phyloP scores from a whole-genome alignment of 2,797 vertebrate species.

The Leptatherina wallacei region DNA sequence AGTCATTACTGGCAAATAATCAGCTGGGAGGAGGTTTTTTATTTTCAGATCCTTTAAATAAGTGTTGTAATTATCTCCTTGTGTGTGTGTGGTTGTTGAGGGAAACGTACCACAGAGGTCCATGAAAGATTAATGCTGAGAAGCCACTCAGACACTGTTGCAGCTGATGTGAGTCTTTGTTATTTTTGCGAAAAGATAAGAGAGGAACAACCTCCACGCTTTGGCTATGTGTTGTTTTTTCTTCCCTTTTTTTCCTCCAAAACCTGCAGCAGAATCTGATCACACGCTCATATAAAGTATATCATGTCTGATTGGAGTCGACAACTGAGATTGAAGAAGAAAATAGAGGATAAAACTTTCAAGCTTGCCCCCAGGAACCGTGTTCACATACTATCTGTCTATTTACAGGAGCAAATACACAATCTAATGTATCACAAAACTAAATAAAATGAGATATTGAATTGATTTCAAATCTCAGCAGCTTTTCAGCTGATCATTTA shows the following conservation, averaged over 20 bases:
- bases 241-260: background rate
- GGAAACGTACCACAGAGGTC: conserved; percentile 49
- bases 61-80: conserved; percentile 59
- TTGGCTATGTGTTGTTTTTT: background rate
- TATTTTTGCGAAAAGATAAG: conserved; percentile 27
- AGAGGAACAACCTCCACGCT: conserved; percentile 24
- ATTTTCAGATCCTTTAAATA: conserved; percentile 63
- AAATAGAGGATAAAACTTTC: background rate
- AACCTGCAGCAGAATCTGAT: background rate
- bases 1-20: conserved; percentile 43
- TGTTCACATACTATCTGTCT: background rate
- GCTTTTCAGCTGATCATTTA: too few species aligned
- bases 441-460: too few species aligned
- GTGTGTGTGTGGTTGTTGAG: conserved; percentile 35
- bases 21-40: conserved; percentile 47
- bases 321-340: background rate
- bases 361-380: background rate
- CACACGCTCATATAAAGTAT: background rate
- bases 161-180: conserved; percentile 42
- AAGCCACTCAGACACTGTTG: conserved; percentile 43
- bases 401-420: background rate
- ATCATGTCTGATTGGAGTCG: background rate
- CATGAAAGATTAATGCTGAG: conserved; percentile 74
- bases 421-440: background rate
- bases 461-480: too few species aligned